Percentiles rank a stretch among this genome's conserved stretches.
Evolutionary conservation across 1,140 invertebrate genomes (phyloP).

Genomic region (Coenobita brevimanus): DNA sequence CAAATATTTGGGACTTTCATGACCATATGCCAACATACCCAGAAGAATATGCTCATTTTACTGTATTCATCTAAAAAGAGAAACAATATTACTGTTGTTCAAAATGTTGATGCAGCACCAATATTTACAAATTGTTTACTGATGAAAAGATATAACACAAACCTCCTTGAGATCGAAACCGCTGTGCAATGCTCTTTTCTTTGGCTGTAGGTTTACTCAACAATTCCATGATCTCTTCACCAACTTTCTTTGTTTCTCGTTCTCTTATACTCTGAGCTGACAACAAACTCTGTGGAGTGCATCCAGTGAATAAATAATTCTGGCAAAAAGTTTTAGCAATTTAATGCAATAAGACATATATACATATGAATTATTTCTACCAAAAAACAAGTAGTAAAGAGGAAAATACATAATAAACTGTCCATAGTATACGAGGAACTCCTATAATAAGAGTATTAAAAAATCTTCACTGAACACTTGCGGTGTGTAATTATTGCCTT

Average conservation of each 20-base stretch:
- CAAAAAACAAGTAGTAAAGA: not conserved
- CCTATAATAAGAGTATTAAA: not conserved
- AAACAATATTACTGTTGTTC: not conserved
- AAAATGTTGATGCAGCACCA: not conserved
- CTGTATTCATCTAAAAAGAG: no score
- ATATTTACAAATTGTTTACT: not conserved
- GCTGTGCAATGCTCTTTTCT: slow-evolving; percentile 92
- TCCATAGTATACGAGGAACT: not conserved
- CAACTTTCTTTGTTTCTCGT: slow-evolving; percentile 95
- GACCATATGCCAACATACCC: no score
- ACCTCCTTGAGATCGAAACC: slow-evolving; percentile 94
- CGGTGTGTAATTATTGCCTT: no score
- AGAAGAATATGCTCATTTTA: no score
- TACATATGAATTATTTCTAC: not conserved
- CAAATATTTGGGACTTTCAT: no score
- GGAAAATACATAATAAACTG: not conserved
- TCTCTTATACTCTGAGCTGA: slow-evolving; percentile 95
- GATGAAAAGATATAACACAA: not conserved
- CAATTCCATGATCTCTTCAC: slow-evolving; percentile 95
- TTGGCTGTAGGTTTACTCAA: slow-evolving; percentile 96
- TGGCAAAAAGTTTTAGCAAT: no score
- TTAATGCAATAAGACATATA: no score
- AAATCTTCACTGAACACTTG: no score
- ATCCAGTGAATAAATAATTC: no score
- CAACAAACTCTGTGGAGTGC: slow-evolving; percentile 85